Percentiles rank a stretch among this genome's conserved stretches.
Evolutionary conservation across 1,140 invertebrate species (phyloP).

Genomic region (Drosophila kepulauana): DNA sequence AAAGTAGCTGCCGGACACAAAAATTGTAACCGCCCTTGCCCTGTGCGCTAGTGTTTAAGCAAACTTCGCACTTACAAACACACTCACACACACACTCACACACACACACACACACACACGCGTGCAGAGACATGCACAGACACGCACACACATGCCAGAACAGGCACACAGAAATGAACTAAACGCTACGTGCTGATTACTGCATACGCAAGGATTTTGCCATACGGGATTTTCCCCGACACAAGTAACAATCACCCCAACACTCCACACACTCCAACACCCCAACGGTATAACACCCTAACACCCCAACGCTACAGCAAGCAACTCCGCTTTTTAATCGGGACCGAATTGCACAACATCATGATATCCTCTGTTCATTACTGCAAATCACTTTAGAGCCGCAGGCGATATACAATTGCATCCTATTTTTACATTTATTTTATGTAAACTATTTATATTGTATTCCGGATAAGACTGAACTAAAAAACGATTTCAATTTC

Average conservation of each 20-base stretch:
- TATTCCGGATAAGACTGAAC: no score
- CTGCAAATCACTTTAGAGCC: no score
- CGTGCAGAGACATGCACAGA: conserved; percentile 7
- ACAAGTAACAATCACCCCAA: conserved; percentile 1
- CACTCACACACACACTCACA: conserved; percentile 4
- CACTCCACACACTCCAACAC: no score
- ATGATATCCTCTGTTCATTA: no score
- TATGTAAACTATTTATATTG: no score
- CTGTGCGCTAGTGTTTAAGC: conserved; percentile 63
- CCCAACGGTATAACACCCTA: neutral
- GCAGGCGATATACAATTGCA: no score
- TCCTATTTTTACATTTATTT: no score
- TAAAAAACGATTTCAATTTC: no score
- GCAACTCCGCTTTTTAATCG: no score
- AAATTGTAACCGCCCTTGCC: conserved; percentile 25
- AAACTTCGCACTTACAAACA: conserved; percentile 55
- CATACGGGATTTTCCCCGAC: conserved; percentile 6
- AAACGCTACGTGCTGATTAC: conserved; percentile 80
- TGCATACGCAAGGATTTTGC: conserved; percentile 79
- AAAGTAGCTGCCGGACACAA: conserved; percentile 64
- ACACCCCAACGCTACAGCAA: no score
- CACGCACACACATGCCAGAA: conserved; percentile 29
- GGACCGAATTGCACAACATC: no score
- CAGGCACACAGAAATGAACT: conserved; percentile 79
- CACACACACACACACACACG: conserved; percentile 10